Evolutionary conservation across 2,888 invertebrate genomes (phyloP).

Genomic region (Strigamia maritima): DNA sequence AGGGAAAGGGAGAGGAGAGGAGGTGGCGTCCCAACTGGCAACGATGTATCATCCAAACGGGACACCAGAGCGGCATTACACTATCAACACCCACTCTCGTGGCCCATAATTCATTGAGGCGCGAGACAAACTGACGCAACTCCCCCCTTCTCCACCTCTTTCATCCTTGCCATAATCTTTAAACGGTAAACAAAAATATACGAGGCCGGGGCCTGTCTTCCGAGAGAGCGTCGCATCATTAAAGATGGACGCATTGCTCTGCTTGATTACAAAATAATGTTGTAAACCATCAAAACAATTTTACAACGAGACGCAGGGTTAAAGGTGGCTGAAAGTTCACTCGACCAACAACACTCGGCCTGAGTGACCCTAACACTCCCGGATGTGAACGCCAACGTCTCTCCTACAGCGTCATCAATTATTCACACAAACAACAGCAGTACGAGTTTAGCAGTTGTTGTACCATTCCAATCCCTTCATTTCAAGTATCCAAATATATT

Average conservation of each 20-base stretch:
- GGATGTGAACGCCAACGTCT: not conserved
- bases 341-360: not conserved
- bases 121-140: not conserved
- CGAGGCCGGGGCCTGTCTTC: not conserved
- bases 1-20: not conserved
- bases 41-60: conserved; percentile 31
- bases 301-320: not conserved
- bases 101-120: conserved; percentile 28
- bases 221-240: not conserved
- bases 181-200: not conserved
- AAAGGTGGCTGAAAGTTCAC: not conserved
- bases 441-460: not conserved
- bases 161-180: not conserved
- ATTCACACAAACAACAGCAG: not conserved
- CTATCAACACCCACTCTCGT: conserved; percentile 33
- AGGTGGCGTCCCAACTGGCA: not conserved
- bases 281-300: not conserved
- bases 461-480: too few relatives aligned
- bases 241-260: not conserved
- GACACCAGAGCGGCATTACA: conserved; percentile 35
- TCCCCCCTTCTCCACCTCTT: not conserved
- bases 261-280: not conserved
- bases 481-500: too few relatives aligned
- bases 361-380: not conserved
- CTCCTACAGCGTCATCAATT: not conserved